Percentiles rank a stretch among this genome's conserved stretches.
Conservation (phyloP, 2,888 invertebrate genomes). For the Orthosia incerta region DNA sequence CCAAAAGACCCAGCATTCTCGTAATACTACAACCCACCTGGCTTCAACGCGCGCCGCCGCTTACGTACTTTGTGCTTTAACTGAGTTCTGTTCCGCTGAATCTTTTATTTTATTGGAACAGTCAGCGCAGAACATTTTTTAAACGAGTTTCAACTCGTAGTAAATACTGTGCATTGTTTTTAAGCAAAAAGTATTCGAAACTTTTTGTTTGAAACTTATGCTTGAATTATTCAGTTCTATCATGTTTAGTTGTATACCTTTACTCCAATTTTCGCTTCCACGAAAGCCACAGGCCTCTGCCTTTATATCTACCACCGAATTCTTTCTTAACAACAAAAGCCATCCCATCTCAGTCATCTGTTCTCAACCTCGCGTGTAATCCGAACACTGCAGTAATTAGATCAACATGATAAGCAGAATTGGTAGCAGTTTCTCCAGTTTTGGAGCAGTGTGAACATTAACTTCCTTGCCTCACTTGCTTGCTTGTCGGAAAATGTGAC, state of each 20-base stretch:
- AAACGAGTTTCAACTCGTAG: constrained; percentile 4
- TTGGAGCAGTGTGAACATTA: constrained; percentile 67
- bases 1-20: constrained; percentile 54
- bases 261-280: background rate
- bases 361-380: constrained; percentile 44
- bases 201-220: background rate
- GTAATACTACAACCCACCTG: constrained; percentile 52
- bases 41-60: constrained; percentile 19
- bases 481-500: constrained; percentile 57
- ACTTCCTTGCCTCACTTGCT: constrained; percentile 64
- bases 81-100: constrained; percentile 17
- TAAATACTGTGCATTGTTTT: background rate
- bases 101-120: constrained; percentile 41
- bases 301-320: constrained; percentile 6
- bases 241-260: background rate
- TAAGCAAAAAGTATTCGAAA: background rate
- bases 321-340: constrained; percentile 26
- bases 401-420: constrained; percentile 66
- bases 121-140: background rate
- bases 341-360: constrained; percentile 43
- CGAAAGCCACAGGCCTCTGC: background rate
- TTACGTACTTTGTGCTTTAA: constrained; percentile 18
- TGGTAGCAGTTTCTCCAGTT: constrained; percentile 54
- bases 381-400: constrained; percentile 54
- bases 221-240: no score